phyloP scores from a whole-genome alignment of 1,140 invertebrate species.

The Radopholus similis region DNA sequence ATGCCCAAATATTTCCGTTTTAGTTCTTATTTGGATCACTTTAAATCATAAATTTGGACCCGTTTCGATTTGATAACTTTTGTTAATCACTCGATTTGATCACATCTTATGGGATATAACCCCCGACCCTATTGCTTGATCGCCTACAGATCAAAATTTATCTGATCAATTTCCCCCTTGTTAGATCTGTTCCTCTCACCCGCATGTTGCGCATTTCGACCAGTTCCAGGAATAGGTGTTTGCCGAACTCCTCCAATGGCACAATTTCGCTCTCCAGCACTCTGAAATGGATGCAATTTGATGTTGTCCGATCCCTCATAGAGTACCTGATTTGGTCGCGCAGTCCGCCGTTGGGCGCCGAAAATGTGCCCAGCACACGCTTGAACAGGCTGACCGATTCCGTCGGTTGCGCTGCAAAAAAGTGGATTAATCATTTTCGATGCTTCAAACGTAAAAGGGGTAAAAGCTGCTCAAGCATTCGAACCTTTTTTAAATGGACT shows the following conservation, averaged over 20 bases:
- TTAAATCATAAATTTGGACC: too few species aligned
- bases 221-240: conserved; percentile 89
- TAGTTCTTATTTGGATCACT: too few species aligned
- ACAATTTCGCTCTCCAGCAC: conserved; percentile 80
- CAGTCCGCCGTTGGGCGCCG: conserved; percentile 17
- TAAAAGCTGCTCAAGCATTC: too few species aligned
- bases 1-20: too few species aligned
- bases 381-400: conserved; percentile 43
- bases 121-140: not conserved
- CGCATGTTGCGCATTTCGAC: conserved; percentile 89
- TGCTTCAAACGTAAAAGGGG: too few species aligned
- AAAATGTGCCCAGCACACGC: conserved; percentile 46
- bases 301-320: not conserved
- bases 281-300: conserved; percentile 62
- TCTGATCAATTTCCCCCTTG: not conserved
- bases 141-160: not conserved
- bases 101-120: too few species aligned
- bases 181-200: conserved; percentile 45
- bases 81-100: too few species aligned
- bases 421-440: too few species aligned
- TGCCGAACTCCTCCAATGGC: conserved; percentile 81
- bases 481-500: too few species aligned
- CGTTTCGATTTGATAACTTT: too few species aligned
- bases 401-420: conserved; percentile 10
- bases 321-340: conserved; percentile 43